Conservation (phyloP, 2,797 vertebrate genomes). For the Dipus sagitta region DNA sequence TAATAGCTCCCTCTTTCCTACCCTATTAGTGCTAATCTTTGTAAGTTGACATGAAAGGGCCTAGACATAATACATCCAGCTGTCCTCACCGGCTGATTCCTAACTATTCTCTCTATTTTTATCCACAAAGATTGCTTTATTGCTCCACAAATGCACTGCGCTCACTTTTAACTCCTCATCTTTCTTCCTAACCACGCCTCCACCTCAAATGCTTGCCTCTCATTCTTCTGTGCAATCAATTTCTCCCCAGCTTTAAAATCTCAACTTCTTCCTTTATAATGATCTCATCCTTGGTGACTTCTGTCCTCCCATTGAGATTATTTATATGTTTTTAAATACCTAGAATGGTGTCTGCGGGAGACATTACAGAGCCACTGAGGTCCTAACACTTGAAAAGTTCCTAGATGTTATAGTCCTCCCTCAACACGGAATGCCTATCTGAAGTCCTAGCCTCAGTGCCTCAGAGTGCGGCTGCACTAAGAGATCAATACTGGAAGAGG, state of each 20-base stretch:
- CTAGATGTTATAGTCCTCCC: not conserved
- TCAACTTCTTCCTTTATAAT: not conserved
- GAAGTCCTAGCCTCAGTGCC: not conserved
- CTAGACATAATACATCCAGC: slow-evolving; percentile 62
- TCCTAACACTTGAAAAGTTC: not conserved
- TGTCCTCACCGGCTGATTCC: slow-evolving; percentile 50
- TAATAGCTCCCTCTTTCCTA: slow-evolving; percentile 50
- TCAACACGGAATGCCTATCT: not conserved
- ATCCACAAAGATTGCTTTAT: slow-evolving; percentile 50
- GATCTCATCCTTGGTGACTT: not conserved
- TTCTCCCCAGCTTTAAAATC: not conserved
- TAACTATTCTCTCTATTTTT: slow-evolving; percentile 68
- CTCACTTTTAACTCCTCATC: slow-evolving; percentile 48
- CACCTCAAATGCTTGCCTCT: not conserved
- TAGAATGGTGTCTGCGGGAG: not conserved
- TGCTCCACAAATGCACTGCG: not conserved
- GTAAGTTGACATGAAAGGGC: slow-evolving; percentile 29
- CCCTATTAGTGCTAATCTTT: slow-evolving; percentile 45
- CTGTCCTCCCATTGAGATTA: not conserved
- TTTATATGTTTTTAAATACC: slow-evolving; percentile 18
- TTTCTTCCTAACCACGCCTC: slow-evolving; percentile 41
- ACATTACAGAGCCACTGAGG: not conserved
- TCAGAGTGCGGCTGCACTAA: not conserved
- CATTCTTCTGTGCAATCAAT: not conserved
- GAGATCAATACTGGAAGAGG: not conserved